Evolutionary conservation across 1,140 invertebrate genomes (phyloP), one percentile per base, ranked within the genome.

Genomic region (Megalonaias nervosa): DNA sequence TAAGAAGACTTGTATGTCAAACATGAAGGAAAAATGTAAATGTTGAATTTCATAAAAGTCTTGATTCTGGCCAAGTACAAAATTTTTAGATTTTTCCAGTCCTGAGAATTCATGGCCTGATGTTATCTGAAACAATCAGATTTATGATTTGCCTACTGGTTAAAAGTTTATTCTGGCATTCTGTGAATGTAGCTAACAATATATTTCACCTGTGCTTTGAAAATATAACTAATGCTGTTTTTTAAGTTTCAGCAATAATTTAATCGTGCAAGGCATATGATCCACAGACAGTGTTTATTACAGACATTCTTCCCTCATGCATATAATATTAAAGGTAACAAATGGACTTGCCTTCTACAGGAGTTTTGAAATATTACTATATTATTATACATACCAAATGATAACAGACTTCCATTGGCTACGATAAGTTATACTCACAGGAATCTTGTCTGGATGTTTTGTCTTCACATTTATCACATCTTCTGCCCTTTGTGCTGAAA

Each of bases 381-480:
- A 67, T 60, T 67, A 71, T 66, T n/a, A 11, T 5, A 48, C 38
- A 48, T 0, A 38, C 2, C 38, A 48, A 48, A 48, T 9, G 6
- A 48, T 48, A 48, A 48, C 4, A 48, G 4, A 48, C 38, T 48
- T 48, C 38, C 38, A 48, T 48, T 48, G 38, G 38, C 6, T 6
- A 48, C 9, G 38, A 48, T 9, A 11, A 26, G 31, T 61, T 59
- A 61, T 16, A 83, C 85, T 87, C 82, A 90, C 87, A 56, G 92
- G 92, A 74, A 94, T 91, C 88, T 94, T 94, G 81, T 93, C 93
- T 21, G 92, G 92, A 87, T 94, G 93, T 71, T 93, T 90, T 74
- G 90, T 88, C 57, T 91, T 83, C 15, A 94, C 93, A 66, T 91
- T 88, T 78, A 93, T 92, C 14, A 93, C 93, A 88, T 94, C 93